A percentile compares a stretch with the other conserved stretches of the same genome.
Conservation (phyloP, 2,888 invertebrate species). For the Dermolepida albohirtum region DNA sequence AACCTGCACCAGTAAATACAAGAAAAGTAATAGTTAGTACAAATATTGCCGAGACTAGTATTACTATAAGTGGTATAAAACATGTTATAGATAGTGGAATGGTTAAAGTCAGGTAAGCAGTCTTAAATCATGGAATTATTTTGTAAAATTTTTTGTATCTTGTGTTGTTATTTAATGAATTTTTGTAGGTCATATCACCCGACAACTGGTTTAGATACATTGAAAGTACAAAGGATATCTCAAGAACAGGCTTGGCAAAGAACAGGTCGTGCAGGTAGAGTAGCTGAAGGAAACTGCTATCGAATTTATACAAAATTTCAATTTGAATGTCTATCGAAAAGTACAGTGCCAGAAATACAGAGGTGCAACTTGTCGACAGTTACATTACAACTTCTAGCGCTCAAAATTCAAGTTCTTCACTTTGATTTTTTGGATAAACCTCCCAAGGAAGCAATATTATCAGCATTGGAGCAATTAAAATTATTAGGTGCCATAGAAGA, state of each 20-base stretch:
- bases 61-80: constrained; percentile 93
- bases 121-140: constrained; percentile 29
- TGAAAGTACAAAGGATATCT: constrained; percentile 85
- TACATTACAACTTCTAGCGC: constrained; percentile 83
- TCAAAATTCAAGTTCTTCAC: constrained; percentile 82
- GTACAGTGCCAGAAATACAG: constrained; percentile 89
- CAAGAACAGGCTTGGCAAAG: constrained; percentile 95
- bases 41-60: constrained; percentile 97
- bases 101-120: constrained; percentile 87
- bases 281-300: constrained; percentile 87
- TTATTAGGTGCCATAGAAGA: constrained; percentile 78
- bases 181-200: constrained; percentile 78
- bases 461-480: constrained; percentile 74
- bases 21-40: constrained; percentile 95
- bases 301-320: constrained; percentile 85
- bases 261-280: constrained; percentile 91
- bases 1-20: constrained; percentile 75
- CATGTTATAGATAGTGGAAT: constrained; percentile 93
- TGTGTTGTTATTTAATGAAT: constrained; percentile 1
- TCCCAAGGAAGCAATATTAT: constrained; percentile 75
- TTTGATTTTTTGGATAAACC: constrained; percentile 95
- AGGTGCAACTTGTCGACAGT: constrained; percentile 77
- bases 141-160: background rate
- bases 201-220: constrained; percentile 83
- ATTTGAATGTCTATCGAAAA: constrained; percentile 77